Percentiles rank a stretch among this genome's conserved stretches.
phyloP scores from a whole-genome alignment of 2,113 vertebrate species.

The Shinisaurus crocodilurus region DNA sequence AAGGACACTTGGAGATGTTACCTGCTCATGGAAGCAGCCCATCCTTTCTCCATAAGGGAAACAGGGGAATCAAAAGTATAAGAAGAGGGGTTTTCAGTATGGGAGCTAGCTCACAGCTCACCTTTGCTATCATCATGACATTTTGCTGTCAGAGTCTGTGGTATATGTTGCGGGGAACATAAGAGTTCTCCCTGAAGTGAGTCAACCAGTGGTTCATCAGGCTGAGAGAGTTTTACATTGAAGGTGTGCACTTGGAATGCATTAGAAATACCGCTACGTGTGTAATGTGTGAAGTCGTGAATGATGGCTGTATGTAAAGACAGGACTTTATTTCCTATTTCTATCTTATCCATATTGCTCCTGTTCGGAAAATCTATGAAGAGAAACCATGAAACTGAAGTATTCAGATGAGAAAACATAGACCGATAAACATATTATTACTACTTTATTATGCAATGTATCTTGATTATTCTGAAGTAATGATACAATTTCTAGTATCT shows the following conservation, averaged over 20 bases:
- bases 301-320: background rate
- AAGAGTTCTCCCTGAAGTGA: no score
- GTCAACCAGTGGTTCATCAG: no score
- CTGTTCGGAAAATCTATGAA: background rate
- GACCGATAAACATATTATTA: background rate
- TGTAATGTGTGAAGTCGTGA: background rate
- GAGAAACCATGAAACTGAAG: background rate
- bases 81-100: no score
- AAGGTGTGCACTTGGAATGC: background rate
- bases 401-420: slow-evolving; percentile 12
- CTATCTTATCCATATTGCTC: background rate
- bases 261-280: background rate
- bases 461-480: slow-evolving; percentile 45
- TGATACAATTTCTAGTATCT: background rate
- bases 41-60: no score
- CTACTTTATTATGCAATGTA: slow-evolving; percentile 38
- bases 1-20: no score
- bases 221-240: background rate
- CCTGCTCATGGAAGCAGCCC: no score
- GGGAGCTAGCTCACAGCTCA: no score
- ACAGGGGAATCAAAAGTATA: no score
- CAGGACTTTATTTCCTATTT: slow-evolving; percentile 8
- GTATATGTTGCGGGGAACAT: no score
- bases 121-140: no score
- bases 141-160: no score